Evolutionary conservation across 2,797 vertebrate species (phyloP), one percentile per base, ranked within the genome.

Genomic region (Epinephelus coioides): DNA sequence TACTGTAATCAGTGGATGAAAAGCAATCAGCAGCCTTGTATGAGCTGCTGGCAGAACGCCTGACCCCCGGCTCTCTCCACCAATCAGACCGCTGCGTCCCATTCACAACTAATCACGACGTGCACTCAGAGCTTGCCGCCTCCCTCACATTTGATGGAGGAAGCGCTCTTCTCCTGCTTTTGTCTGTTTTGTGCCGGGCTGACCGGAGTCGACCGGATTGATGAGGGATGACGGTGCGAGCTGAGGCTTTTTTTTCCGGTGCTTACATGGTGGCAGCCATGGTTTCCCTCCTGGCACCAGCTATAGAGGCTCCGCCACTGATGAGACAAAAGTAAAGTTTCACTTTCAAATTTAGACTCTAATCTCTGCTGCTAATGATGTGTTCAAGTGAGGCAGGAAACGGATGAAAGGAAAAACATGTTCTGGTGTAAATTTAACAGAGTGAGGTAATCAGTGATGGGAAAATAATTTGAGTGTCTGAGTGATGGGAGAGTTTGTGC

Each of bases 21-120:
- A 94, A 93, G 94, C 92, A 95, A 95, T 95, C 94, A 94, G 91
- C 78, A 83, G 85, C 88, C 88, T 94, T 94, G 93, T 95, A 85
- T 78, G 82, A 89, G 84, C 78, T 50, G 64, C 83, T 82, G 83
- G 79, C 86, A 88, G 84, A 91, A 74, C 50, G 85, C 89, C 91
- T 91, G 88, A 90, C 88, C 90, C 84, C 75, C 69, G 18, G 80
- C 77, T 88, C 89, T 79, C 82, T 90, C 77, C 81, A 74, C 93
- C 94, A 92, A 93, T 93, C 93, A 91, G 66, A 69, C 64, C 10
- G 6, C 78, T n/a, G 72, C 64, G 0, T 85, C 82, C 84, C 85
- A 90, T 93, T 94, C 90, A 92, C 70, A 61, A 67, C 89, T 92
- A 93, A 93, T 93, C 90, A 89, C 56, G 54, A 75, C 66, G 40